Conservation (phyloP, 2,797 vertebrate genomes). For the Euthynnus affinis region DNA sequence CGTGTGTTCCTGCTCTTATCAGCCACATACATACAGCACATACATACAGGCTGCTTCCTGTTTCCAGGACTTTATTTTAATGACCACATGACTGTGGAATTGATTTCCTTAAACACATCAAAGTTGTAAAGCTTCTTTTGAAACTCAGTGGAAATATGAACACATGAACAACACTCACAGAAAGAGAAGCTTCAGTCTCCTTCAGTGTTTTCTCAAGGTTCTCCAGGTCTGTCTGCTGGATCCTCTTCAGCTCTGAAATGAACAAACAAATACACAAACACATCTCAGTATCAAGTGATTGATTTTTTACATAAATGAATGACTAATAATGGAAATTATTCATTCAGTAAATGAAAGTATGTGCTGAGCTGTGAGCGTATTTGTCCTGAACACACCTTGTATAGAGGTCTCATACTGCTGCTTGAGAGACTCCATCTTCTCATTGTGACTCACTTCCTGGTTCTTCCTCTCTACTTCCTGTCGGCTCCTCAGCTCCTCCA, state of each 20-base stretch:
- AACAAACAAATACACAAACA: constrained; percentile 8
- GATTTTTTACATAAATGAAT: background rate
- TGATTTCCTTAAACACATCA: too few species aligned
- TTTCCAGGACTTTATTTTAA: too few species aligned
- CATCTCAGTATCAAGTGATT: background rate
- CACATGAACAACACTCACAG: constrained; percentile 77
- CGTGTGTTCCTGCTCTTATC: too few species aligned
- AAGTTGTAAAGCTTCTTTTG: too few species aligned
- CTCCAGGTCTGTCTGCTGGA: constrained; percentile 87
- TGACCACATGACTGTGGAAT: too few species aligned
- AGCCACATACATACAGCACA: too few species aligned
- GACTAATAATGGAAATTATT: background rate
- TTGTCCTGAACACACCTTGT: constrained; percentile 80
- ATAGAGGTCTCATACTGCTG: constrained; percentile 86
- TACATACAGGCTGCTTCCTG: too few species aligned
- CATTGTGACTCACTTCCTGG: constrained; percentile 87
- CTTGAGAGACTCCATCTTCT: constrained; percentile 87
- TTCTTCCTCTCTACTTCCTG: constrained; percentile 90
- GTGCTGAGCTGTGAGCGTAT: background rate
- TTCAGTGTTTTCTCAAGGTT: constrained; percentile 86
- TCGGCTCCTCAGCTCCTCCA: constrained; percentile 90
- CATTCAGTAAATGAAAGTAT: background rate
- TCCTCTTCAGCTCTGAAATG: constrained; percentile 87
- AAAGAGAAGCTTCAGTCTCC: constrained; percentile 88
- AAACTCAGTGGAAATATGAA: background rate